Base-by-base conservation (phyloP, 2,797 vertebrate species). In the Anomalospiza imberbis region DNA sequence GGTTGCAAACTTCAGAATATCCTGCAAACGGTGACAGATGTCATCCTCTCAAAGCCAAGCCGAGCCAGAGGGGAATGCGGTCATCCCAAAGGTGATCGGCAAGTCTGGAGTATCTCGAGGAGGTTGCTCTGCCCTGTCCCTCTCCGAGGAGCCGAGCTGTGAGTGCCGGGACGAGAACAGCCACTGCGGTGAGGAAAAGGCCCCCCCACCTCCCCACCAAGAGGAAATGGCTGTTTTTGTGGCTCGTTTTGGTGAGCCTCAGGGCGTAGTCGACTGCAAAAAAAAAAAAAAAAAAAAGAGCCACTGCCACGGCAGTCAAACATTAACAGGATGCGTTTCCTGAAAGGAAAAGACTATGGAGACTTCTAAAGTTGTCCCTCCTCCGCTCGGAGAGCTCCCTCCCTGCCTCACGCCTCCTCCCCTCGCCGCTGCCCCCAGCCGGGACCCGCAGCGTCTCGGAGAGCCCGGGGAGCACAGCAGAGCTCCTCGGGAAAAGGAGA, bases 251-350 rank as follows among this genome's bases (percentile, higher is more conserved):
- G 97, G 98, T 96, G 96, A 98, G 96, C 91, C 53, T 94, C 96
- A 96, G 98, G 98, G 98, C 97, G 98, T 98, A 97, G 97, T 97
- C 98, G 94, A 76, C 88, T 94, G 95, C 97, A 98, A 98, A 98
- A 98, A 76, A 63, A 98, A 98, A 98, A 58, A 58, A 38, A 38
- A 38, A 76, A 62, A 98, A 68, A 48, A 40, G 95, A 97, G 68
- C 96, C 97, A 91, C 96, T 96, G 94, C 96, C 71, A 78, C 96
- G 22, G 95, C 97, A 97, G 97, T 98, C 98, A 91, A 98, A 98
- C 98, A 98, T 98, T 97, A 98, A 99, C 99, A 99, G 99, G 99
- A 99, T 99, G 99, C 98, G 98, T 98, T 99, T 99, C 99, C 99
- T 99, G 98, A 98, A 98, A 98, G 99, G 98, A 99, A 99, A 98